Conservation (phyloP, 92 coral and sea anemone species). For the Porites evermanni region DNA sequence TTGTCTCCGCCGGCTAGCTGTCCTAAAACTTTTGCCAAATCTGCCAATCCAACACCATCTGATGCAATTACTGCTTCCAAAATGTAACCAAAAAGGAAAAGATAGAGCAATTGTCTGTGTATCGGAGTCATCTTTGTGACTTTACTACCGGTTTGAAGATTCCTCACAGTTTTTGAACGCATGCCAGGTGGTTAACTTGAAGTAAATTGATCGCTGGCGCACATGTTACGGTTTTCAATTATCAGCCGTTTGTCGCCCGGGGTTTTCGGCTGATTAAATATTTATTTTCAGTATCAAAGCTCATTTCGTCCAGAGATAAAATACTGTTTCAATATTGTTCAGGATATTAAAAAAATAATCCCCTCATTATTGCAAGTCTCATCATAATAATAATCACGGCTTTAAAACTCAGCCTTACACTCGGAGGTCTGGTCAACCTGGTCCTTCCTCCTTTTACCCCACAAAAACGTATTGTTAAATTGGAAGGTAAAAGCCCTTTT, state of each 20-base stretch:
- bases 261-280: constrained; percentile 2
- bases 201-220: constrained; percentile 23
- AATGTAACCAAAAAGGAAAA: constrained; percentile 14
- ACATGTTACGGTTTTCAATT: not conserved
- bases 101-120: not conserved
- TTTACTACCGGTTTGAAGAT: not conserved
- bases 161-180: not conserved
- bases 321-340: too few species aligned
- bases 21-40: constrained; percentile 84
- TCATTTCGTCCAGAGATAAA: not conserved
- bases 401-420: too few species aligned
- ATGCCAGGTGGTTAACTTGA: not conserved
- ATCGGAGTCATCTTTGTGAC: not conserved
- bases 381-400: too few species aligned
- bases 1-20: constrained; percentile 81
- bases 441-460: too few species aligned
- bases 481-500: too few species aligned
- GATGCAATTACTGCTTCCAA: constrained; percentile 23
- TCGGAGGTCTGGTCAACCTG: too few species aligned
- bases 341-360: too few species aligned
- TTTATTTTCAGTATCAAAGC: not conserved
- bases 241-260: not conserved
- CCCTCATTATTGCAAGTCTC: too few species aligned
- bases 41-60: constrained; percentile 68
- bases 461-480: too few species aligned